A percentile compares a stretch with the other conserved stretches of the same genome.
Conservation (phyloP, 2,888 invertebrate species). For the Clepsis dumicolana region DNA sequence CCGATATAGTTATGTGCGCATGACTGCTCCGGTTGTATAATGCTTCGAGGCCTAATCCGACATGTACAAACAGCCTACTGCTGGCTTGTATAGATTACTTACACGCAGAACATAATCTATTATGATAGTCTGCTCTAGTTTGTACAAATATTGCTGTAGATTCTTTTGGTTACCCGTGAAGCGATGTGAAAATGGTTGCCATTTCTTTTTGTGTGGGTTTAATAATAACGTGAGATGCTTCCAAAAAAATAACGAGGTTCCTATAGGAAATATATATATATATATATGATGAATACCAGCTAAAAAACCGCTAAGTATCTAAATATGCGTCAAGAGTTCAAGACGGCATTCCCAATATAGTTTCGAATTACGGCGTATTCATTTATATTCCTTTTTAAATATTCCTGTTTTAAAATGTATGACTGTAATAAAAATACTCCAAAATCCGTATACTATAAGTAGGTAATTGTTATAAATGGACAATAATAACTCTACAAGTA, state of each 20-base stretch:
- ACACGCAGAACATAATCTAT: constrained; percentile 10
- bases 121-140: background rate
- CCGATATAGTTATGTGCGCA: background rate
- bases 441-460: too few species aligned
- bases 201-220: background rate
- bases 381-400: too few species aligned
- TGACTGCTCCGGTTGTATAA: background rate
- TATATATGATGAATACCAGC: too few species aligned
- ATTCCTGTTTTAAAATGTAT: too few species aligned
- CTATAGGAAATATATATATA: background rate
- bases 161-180: background rate
- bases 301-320: too few species aligned
- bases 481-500: too few species aligned
- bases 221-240: background rate
- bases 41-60: constrained; percentile 5
- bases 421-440: too few species aligned
- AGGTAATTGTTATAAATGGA: too few species aligned
- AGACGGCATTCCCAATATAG: too few species aligned
- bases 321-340: too few species aligned
- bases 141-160: background rate
- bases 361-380: too few species aligned
- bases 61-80: constrained; percentile 15
- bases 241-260: background rate
- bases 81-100: constrained; percentile 9
- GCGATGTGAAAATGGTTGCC: background rate